Evolutionary conservation across 2,888 invertebrate species (phyloP), one percentile per base, ranked within the genome.

Genomic region (Luperina nickerlii): DNA sequence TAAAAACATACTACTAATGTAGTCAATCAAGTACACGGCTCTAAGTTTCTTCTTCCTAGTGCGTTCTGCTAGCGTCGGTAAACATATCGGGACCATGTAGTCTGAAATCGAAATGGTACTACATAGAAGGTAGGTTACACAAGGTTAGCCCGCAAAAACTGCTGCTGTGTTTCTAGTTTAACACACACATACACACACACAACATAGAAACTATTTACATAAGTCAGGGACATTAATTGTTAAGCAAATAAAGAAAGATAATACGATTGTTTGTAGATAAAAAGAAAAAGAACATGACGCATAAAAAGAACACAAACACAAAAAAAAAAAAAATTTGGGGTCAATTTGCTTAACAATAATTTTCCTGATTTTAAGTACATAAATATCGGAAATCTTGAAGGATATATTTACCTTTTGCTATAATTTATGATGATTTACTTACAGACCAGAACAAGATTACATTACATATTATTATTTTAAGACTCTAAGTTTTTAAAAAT

Each of bases 81-180:
- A 89, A 84, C 96, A 96, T 78, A 95, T 87, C 20, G 96, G 96
- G 32, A 95, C 62, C 94, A 95, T 94, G 83, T 96, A 96, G 70
- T 91, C 96, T 96, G 90, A 71, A 94, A 93, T 78, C 24, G 62
- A 78, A 79, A 67, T 15, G 5, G 6, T 27, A n/a, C 27, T 38
- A n/a, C 24, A 48, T 15, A 60, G 11, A 57, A 20, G 3, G 13
- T 48, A n/a, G 11, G 20, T 27, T 45, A 60, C 18, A 54, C 3
- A 9, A n/a, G 1, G 15, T 67, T 15, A 65, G n/a, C 6, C 68
- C n/a, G 8, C 15, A 54, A 70, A 54, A 32, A 32, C 8, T 32
- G 51, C 51, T 54, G 24, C 5, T 32, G 2, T 13, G 51, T 51
- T 70, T 51, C 13, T 70, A 51, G 27, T 51, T 32, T 20, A 24